Conservation (phyloP, 35 echinoderm and acorn worm species). For the Antedon bifida region DNA sequence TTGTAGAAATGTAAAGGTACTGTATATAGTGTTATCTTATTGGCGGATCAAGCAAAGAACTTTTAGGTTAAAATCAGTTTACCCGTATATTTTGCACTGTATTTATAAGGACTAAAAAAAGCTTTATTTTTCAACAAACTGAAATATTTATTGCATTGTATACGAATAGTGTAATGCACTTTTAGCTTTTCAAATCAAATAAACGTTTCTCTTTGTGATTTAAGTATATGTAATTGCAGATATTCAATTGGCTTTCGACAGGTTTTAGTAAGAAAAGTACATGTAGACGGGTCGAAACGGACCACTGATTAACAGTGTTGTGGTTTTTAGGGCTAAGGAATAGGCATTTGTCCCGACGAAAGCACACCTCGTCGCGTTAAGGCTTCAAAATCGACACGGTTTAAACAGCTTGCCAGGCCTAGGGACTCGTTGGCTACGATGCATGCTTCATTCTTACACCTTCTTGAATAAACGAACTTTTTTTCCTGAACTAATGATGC, state of each 20-base stretch:
- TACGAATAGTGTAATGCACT: not conserved
- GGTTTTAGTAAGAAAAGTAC: not conserved
- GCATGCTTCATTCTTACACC: not conserved
- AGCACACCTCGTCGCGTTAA: not conserved
- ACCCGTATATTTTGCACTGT: too few species aligned
- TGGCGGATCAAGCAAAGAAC: too few species aligned
- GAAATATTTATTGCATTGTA: not conserved
- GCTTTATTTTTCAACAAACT: not conserved
- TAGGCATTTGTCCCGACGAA: not conserved
- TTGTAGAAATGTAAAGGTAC: too few species aligned
- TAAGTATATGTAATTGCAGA: not conserved
- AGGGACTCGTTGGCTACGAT: not conserved
- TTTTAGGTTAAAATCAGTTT: too few species aligned
- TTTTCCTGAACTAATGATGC: not conserved
- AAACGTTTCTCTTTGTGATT: not conserved
- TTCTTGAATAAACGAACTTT: not conserved
- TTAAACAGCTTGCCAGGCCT: not conserved
- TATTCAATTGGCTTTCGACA: not conserved
- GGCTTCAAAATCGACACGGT: not conserved
- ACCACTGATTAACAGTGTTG: not conserved
- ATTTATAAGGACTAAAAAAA: too few species aligned
- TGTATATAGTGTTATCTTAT: too few species aligned
- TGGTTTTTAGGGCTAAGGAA: not conserved
- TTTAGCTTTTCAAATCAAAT: not conserved
- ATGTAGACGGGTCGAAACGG: not conserved